Percentiles rank a stretch among this genome's conserved stretches.
Conservation (phyloP, 2,797 vertebrate genomes). For the Eulemur coronatus region DNA sequence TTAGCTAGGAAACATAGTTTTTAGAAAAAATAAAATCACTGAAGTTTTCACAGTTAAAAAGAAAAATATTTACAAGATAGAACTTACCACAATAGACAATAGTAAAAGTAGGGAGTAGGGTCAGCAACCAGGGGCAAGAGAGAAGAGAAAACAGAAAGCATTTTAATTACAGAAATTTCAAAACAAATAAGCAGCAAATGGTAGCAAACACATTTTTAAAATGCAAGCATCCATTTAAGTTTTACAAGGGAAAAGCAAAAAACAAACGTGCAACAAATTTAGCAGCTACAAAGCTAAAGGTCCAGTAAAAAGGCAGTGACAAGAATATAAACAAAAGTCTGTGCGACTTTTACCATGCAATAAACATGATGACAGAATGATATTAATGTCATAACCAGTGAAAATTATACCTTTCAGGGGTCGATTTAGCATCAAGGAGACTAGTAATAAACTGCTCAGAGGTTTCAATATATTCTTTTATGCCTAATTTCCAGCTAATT, state of each 20-base stretch:
- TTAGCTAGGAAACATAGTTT: conserved; percentile 85
- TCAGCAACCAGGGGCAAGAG: conserved; percentile 97
- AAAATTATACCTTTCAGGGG: conserved; percentile 89
- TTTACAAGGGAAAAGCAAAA: conserved; percentile 81
- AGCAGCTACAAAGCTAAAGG: conserved; percentile 83
- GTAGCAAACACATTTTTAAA: conserved; percentile 84
- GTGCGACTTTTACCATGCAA: conserved; percentile 91
- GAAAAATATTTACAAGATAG: conserved; percentile 90
- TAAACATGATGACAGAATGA: conserved; percentile 84
- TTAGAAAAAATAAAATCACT: conserved; percentile 81
- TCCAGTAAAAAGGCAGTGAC: conserved; percentile 84
- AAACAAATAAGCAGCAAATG: conserved; percentile 89
- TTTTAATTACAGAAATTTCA: conserved; percentile 96
- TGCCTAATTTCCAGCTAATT: conserved; percentile 40
- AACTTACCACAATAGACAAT: conserved; percentile 99
- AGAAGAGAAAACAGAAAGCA: conserved; percentile 99
- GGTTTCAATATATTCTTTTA: conserved; percentile 67
- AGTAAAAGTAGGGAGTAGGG: conserved; percentile 98
- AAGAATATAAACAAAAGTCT: conserved; percentile 81
- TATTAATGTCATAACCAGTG: conserved; percentile 85
- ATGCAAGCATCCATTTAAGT: conserved; percentile 84
- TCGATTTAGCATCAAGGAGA: conserved; percentile 92
- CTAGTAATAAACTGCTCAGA: conserved; percentile 82
- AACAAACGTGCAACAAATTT: conserved; percentile 84
- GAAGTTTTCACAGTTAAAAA: conserved; percentile 80